Evolutionary conservation across 2,113 vertebrate species (phyloP).

Genomic region (Saiga tatarica): DNA sequence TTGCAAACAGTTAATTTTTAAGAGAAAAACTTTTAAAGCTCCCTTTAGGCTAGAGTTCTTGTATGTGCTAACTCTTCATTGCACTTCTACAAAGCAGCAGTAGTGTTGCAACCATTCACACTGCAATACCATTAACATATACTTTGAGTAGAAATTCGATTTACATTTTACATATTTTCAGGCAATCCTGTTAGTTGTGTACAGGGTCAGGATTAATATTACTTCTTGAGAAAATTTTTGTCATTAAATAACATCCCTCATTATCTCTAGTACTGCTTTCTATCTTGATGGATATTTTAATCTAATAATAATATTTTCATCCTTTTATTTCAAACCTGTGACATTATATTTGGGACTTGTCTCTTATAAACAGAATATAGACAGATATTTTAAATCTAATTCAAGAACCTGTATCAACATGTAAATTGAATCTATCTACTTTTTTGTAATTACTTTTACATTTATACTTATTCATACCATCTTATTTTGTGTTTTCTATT

Average conservation of each 20-base stretch:
- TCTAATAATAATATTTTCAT: background rate
- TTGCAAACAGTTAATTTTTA: background rate
- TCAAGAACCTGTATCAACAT: background rate
- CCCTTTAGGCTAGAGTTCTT: background rate
- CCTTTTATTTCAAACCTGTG: background rate
- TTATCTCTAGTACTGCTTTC: background rate
- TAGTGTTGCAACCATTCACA: background rate
- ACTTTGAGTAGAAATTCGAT: background rate
- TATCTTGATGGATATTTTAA: background rate
- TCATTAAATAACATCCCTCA: background rate
- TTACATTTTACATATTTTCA: background rate
- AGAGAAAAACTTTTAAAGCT: background rate
- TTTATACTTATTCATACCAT: background rate
- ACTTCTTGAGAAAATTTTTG: background rate
- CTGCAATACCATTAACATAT: background rate
- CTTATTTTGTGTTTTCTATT: background rate
- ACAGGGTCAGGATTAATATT: background rate
- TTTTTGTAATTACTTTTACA: background rate
- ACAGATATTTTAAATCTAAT: background rate
- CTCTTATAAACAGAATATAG: background rate
- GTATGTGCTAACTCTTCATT: background rate
- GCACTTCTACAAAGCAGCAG: background rate
- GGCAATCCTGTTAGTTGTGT: background rate
- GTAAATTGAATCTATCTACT: background rate
- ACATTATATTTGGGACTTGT: background rate